Base-by-base conservation (phyloP, 1,140 invertebrate species). In the Tachypleus tridentatus region DNA sequence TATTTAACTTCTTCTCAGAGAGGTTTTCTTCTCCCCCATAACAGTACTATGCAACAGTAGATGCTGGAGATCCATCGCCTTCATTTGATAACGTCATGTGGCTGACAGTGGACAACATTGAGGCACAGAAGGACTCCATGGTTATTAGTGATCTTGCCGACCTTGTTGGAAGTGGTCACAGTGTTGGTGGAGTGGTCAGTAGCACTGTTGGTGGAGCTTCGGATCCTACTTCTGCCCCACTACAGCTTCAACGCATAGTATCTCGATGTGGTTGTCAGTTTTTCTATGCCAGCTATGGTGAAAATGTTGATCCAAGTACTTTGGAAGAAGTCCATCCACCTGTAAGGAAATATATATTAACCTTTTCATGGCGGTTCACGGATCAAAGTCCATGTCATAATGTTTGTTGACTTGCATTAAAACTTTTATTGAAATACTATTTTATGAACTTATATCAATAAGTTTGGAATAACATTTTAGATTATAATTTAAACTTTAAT, bases 261-360 rank as follows among this genome's bases (percentile, higher is more conserved):
- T 97, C 94, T 0, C 81, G 95, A 5, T 99, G 97, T 79, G 90
- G 89, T 73, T 98, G 96, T 77, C 94, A 98, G 78, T 96, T 99
- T 77, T 97, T 94, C 76, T 99, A 97, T 76, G 93, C 92, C 51
- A 89, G 89, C 63, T 98, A 97, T 74, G 90, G 91, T 9, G 91
- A 95, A 73, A 82, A 80, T 64, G 79, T 91, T 11, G 87, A 91
- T 76, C 84, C 84, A 0, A 83, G 81, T 60, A 80, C 77, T 10
- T 73, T 85, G 6, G 80, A 82, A 7, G 79, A 87, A 75, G 82
- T 87, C 56, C 82, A 86, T 51, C 80, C 83, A 47, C 58, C 71
- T 61, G 62, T 65, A 71, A 51, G 67, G 58, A n/a, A 53, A 67
- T 29, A 29, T 29, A 29, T 29, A 29, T 29, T 29, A 29, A 29